Evolutionary conservation across 2,113 vertebrate species (phyloP).

Genomic region (Plecotus auritus): DNA sequence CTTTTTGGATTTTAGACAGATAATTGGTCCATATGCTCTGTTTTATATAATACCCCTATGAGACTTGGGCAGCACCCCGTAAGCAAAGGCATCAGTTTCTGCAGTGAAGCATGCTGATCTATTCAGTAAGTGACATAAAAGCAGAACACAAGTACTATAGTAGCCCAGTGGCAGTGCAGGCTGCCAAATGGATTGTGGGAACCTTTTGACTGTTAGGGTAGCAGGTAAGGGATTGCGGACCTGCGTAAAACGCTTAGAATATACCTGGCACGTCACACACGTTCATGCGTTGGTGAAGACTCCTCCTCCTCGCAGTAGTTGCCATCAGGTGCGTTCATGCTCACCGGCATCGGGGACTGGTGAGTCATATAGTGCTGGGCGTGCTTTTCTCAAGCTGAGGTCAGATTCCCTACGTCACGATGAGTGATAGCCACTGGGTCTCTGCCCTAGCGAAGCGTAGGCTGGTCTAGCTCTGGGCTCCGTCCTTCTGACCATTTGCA

Average conservation of each 20-base stretch:
- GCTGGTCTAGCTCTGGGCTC: background rate
- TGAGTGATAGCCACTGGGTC: background rate
- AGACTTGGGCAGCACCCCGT: background rate
- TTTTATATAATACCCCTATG: background rate
- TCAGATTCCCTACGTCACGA: background rate
- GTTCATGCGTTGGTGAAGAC: background rate
- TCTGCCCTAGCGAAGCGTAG: background rate
- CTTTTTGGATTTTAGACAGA: background rate
- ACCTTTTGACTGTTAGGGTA: background rate
- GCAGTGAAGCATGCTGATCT: background rate
- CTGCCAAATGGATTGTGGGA: background rate
- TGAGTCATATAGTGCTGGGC: background rate
- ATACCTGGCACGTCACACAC: background rate
- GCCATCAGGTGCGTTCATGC: background rate
- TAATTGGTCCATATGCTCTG: background rate
- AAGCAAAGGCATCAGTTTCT: background rate
- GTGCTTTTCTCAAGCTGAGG: background rate
- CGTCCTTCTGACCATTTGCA: background rate
- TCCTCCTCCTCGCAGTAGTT: background rate
- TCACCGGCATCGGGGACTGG: background rate
- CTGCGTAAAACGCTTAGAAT: background rate
- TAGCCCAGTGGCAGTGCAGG: background rate
- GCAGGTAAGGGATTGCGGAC: background rate
- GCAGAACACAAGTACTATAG: background rate
- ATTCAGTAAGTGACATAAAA: background rate